Conservation (phyloP, 2,888 invertebrate species). For the Caradrina kadenii region DNA sequence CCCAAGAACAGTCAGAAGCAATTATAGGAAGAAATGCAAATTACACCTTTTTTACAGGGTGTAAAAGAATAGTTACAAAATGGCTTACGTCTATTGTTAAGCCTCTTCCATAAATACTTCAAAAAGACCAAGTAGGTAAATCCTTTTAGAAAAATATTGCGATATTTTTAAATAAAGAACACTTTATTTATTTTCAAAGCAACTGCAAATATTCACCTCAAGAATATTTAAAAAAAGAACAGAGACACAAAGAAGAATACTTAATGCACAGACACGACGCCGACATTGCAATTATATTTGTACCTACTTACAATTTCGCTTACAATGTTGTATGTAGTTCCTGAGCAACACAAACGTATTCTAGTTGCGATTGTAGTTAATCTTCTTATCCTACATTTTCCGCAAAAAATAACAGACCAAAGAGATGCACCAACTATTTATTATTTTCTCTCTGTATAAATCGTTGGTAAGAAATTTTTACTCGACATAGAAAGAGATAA, state of each 20-base stretch:
- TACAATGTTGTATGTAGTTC: conserved; percentile 4
- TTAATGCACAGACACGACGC: conserved; percentile 2
- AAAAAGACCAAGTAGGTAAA: no score
- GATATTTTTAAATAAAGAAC: neutral
- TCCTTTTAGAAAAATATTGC: neutral
- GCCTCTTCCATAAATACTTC: no score
- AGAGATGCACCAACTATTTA: conserved; percentile 18
- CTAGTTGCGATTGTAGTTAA: conserved; percentile 20
- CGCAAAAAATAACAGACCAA: conserved; percentile 24
- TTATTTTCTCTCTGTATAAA: conserved; percentile 31
- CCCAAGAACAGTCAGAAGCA: no score
- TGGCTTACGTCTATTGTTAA: no score
- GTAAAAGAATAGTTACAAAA: no score
- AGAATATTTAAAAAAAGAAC: neutral
- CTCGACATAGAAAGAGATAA: conserved; percentile 49
- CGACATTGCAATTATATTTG: neutral
- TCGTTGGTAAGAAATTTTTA: conserved; percentile 43
- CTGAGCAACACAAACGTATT: conserved; percentile 8
- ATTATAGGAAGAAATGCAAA: no score
- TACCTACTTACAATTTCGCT: neutral
- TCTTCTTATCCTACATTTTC: conserved; percentile 1
- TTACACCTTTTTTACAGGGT: no score
- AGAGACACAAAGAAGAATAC: neutral
- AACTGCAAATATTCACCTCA: neutral
- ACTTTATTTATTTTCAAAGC: neutral